Conservation (phyloP, 2,888 invertebrate genomes). For the Trachelus stipa region DNA sequence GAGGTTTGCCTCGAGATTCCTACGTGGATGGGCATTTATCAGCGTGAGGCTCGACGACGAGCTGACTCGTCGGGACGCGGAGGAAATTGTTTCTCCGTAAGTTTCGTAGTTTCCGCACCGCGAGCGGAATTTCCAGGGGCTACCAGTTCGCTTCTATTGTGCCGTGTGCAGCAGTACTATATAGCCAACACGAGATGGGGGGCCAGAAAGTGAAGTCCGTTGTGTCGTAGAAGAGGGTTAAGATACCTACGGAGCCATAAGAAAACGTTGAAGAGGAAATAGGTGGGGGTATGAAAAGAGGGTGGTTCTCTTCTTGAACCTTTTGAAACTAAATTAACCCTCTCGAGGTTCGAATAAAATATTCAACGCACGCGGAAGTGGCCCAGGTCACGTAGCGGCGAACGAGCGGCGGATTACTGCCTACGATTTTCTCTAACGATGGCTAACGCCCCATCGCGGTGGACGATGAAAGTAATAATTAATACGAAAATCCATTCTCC, state of each 20-base stretch:
- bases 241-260: background rate
- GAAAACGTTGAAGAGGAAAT: background rate
- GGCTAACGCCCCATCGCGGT: background rate
- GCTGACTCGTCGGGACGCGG: slow-evolving; percentile 20
- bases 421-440: background rate
- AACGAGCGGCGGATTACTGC: background rate
- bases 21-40: slow-evolving; percentile 23
- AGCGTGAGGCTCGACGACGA: slow-evolving; percentile 16
- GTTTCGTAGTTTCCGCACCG: background rate
- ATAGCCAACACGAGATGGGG: background rate
- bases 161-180: background rate
- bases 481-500: background rate
- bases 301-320: background rate
- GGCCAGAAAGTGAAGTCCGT: background rate
- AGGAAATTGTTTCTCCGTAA: background rate
- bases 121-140: background rate
- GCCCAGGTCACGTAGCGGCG: background rate
- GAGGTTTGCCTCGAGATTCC: slow-evolving; percentile 21
- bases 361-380: background rate
- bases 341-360: background rate
- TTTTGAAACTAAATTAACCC: background rate
- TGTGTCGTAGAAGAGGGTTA: background rate
- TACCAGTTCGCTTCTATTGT: background rate
- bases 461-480: background rate
- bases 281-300: background rate